Base-by-base conservation (phyloP, 1,140 invertebrate species). In the Ruditapes philippinarum region DNA sequence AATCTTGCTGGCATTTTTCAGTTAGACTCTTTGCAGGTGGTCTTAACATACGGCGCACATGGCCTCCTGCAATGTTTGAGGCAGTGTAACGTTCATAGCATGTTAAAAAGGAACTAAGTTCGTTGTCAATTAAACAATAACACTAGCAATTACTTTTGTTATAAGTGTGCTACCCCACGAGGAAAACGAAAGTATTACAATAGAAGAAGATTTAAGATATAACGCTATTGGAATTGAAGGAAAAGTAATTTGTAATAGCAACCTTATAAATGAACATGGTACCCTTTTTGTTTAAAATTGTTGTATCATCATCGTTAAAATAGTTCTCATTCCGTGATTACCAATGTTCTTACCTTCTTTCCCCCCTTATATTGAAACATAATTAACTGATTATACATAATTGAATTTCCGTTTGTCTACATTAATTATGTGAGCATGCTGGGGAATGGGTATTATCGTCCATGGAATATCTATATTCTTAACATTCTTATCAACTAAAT, bases 91-190 rank as follows among this genome's bases (percentile, higher is more conserved):
- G 68, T 12, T 28, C 17, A 49, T 65, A 82, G 28, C 17, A 40
- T 70, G 68, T 70, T 40, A 65, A 78, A 57, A 76, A 62, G 33
- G 57, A 51, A 83, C 60, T 51, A 62, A 78, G 81, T 68, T 70
- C 73, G 73, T 88, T 88, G 85, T 88, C 85, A 88, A 80, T 79
- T 79, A 88, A 54, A 88, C 85, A 88, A 88, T 88, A 42, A 79
- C 68, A 70, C 68, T 79, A 65, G 42, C 76, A 88, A 88, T 79
- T 70, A 80, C 33, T 78, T 79, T 88, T 88, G 85, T 88, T 88
- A 68, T 31, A 25, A n/a, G 73, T 65, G 74, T 88, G 28, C 45
- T 51, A 38, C 74, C 85, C 82, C 65, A 51, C 42, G 33, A 22
- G 45, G 62, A 68, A n/a, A 28, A n/a, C 40, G 33, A 42, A n/a